Base-by-base conservation (phyloP, 2,888 invertebrate genomes). In the Taphrorychus bicolor region DNA sequence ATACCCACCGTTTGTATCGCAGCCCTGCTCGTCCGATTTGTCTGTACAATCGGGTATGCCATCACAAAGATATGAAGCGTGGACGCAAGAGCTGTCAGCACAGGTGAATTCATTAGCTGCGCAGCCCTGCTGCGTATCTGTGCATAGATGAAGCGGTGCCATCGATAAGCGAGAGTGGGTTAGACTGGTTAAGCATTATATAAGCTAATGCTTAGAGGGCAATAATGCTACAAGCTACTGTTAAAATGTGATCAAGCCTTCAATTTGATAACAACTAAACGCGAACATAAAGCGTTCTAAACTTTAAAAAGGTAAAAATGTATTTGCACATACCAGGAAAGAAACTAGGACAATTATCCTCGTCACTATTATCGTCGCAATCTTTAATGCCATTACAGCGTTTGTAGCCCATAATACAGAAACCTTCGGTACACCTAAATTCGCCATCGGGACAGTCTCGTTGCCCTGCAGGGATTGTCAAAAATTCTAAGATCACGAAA, bases 21-120 rank as follows among this genome's bases (percentile, higher is more conserved):
- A 62, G 40, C 59, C 42, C 57, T 57, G 18, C 17, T 64, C 53
- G 40, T 59, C 65, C 11, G 41, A 59, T 9, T 18, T 4, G 75
- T 87, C 87, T 49, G 75, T 71, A 76, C 87, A 87, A 73, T 87
- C 86, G 61, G 80, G 79, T 57, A 82, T 79, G 49, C 84, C 82
- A 73, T 87, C 85, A 77, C 87, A 87, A 48, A 81, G 80, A 73
- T 81, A 84, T 23, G 77, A 76, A 56, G 80, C 79, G 62, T 83
- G 83, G 72, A 91, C 86, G 81, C 91, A 91, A 62, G 81, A 78
- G 23, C 87, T 87, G 80, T 86, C 87, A 32, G 81, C 81, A 81
- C 91, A 92, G 75, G 83, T 85, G 81, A 86, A 90, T 78, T 91
- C 85, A 71, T 83, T 83, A 61, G 66, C 32, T 5, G 57, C 18